Conservation (phyloP, 2,113 vertebrate genomes). For the Myanophis thanlyinensis region DNA sequence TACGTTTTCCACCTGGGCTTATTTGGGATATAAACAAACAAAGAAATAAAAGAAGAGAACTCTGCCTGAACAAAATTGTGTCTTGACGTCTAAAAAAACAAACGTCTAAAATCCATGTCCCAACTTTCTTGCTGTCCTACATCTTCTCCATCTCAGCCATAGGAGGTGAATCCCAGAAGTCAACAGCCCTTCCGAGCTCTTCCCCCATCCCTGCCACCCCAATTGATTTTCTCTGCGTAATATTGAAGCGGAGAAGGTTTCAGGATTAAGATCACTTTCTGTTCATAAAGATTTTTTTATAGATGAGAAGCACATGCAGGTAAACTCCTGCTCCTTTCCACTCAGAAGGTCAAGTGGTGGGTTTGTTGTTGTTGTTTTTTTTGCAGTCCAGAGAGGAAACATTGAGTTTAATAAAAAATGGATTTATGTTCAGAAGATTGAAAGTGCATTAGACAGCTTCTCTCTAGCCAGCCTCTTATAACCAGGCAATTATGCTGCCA, state of each 20-base stretch:
- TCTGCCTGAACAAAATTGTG: background rate
- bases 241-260: constrained; percentile 15
- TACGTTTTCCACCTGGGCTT: no score
- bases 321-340: constrained; percentile 39
- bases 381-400: constrained; percentile 18
- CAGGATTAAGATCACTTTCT: constrained; percentile 47
- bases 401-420: constrained; percentile 45
- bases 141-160: background rate
- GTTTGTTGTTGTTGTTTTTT: background rate
- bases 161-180: constrained; percentile 13
- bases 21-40: no score
- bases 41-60: no score
- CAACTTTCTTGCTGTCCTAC: background rate
- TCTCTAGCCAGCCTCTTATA: constrained; percentile 1
- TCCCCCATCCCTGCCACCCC: background rate
- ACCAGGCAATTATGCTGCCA: constrained; percentile 39
- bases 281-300: constrained; percentile 54
- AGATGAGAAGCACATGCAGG: constrained; percentile 31
- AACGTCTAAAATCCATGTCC: constrained; percentile 25
- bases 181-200: constrained; percentile 8
- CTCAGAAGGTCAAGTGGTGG: constrained; percentile 40
- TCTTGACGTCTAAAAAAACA: background rate
- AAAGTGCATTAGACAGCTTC: constrained; percentile 29
- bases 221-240: constrained; percentile 52
- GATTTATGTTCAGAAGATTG: constrained; percentile 39